These are phyloP conservation scores for Drosophila busckii DNA, from an alignment of 1,140 invertebrate genomes.

Conservation along the genomic window DNA sequence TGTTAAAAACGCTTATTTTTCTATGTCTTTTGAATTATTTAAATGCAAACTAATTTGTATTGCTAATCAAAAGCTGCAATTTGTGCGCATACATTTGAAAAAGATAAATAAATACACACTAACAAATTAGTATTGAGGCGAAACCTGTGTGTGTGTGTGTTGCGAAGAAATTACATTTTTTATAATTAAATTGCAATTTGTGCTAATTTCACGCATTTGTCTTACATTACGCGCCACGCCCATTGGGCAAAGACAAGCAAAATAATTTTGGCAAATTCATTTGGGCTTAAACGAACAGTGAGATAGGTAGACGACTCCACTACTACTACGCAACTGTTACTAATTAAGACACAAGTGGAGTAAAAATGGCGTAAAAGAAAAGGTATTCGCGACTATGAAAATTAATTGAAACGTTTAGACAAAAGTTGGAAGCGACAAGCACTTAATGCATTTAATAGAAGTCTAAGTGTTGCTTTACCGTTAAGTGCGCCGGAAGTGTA, in stretches of 20 bases:
- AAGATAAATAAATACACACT: no score
- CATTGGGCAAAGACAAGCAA: conserved; percentile 6
- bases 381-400: conserved; percentile 51
- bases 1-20: no score
- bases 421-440: conserved; percentile 59
- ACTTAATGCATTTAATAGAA: conserved; percentile 75
- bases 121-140: not conserved
- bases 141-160: conserved; percentile 7
- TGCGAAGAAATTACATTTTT: conserved; percentile 31
- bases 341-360: conserved; percentile 3
- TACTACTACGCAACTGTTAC: no score
- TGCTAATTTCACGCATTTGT: conserved; percentile 55
- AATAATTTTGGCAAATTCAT: conserved; percentile 35
- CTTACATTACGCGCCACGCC: conserved; percentile 24
- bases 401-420: conserved; percentile 74
- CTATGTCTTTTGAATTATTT: no score
- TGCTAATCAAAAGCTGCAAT: no score
- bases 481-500: conserved; percentile 15
- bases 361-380: not conserved
- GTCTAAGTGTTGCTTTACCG: conserved; percentile 46
- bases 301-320: conserved; percentile 1
- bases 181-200: conserved; percentile 63
- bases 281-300: not conserved
- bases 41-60: no score
- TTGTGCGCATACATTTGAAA: no score